Base-by-base conservation (phyloP, 2,797 vertebrate genomes). In the Anguilla marmorata region DNA sequence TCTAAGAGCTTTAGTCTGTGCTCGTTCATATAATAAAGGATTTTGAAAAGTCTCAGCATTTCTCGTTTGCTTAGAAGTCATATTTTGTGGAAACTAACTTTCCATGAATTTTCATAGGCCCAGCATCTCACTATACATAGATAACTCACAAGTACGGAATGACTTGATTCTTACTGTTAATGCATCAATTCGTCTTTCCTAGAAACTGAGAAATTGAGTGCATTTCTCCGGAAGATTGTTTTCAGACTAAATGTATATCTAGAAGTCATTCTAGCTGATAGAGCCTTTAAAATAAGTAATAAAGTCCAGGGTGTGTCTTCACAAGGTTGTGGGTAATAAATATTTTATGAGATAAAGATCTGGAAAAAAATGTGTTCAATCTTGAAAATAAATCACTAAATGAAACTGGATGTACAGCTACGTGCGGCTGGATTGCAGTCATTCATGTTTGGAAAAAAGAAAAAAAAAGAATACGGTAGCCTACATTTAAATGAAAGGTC, bases 261-360 rank as follows among this genome's bases (percentile, higher is more conserved):
- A 92, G 92, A 92, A 91, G 87, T 84, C 92, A 91, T 94, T 95
- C 94, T 94, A 91, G 93, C 93, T 94, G 91, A 91, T 93, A 90
- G 89, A 88, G 89, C 94, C 89, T 86, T 92, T 91, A 93, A 91
- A 95, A 94, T 87, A 92, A 94, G 91, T 92, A 92, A 90, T 94
- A 89, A 94, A 91, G 92, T 93, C 94, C 93, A 93, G 91, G 93
- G 93, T 91, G 2, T 94, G 93, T 90, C 92, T 94, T 95, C 93
- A 92, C 88, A 91, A 92, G 93, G 91, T 91, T 96, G 93, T 91
- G 90, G 92, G 92, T 95, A 94, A 96, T 97, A 94, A 97, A 97
- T 97, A 96, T 97, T 97, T 97, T 95, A 96, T 95, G 92, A 97
- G 95, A 93, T 95, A 96, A 93, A 95, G 92, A 94, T 93, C 91